These are phyloP conservation scores for Cenopis cana DNA, from an alignment of 2,888 invertebrate genomes.

Conservation along the genomic window DNA sequence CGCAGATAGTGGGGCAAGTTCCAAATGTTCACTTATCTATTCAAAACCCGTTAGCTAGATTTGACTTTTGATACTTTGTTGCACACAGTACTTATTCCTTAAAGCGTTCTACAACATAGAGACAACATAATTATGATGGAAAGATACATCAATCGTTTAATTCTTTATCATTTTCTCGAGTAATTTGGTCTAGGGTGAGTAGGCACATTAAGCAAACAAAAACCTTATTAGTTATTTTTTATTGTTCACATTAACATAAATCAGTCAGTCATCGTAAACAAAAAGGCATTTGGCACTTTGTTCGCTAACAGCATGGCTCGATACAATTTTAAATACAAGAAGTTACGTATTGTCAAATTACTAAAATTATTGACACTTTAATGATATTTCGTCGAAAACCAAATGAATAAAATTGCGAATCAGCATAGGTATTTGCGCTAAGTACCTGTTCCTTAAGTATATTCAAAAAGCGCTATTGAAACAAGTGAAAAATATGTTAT, in stretches of 20 bases:
- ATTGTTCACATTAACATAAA: conserved; percentile 65
- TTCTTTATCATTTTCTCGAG: not conserved
- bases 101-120: too few species aligned
- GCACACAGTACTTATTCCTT: not conserved
- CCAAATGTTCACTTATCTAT: conserved; percentile 7
- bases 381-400: not conserved
- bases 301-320: conserved; percentile 81
- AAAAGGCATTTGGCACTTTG: conserved; percentile 83
- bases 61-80: not conserved
- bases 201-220: not conserved
- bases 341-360: conserved; percentile 44
- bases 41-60: not conserved
- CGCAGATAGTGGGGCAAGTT: conserved; percentile 14
- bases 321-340: conserved; percentile 53
- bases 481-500: not conserved
- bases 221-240: conserved; percentile 57
- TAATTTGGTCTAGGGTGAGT: not conserved
- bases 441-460: not conserved
- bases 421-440: not conserved
- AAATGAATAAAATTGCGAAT: conserved; percentile 16
- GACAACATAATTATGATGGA: too few species aligned
- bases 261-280: conserved; percentile 81
- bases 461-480: not conserved
- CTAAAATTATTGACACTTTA: conserved; percentile 32
- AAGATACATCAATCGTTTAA: too few species aligned